Evolutionary conservation across 2,113 vertebrate genomes (phyloP).

Genomic region (Lepus americanus): DNA sequence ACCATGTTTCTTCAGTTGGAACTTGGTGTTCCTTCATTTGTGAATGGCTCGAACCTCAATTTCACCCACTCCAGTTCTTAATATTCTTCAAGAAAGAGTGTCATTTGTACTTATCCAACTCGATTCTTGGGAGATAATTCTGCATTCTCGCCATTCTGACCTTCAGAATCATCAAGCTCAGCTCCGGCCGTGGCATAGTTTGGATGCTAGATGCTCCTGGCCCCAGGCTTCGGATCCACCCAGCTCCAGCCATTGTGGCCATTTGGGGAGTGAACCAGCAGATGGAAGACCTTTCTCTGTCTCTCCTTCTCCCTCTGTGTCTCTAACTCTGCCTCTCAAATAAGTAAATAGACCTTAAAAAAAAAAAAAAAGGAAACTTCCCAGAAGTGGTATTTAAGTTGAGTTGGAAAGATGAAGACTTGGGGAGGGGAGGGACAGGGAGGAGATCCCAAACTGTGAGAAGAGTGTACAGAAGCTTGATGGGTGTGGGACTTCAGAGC

Average conservation of each 20-base stretch:
- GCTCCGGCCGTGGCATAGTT: too few species aligned
- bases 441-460: background rate
- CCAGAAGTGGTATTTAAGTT: background rate
- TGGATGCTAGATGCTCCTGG: too few species aligned
- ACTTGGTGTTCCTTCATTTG: slow-evolving; percentile 49
- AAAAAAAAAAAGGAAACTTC: background rate
- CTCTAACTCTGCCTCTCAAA: too few species aligned
- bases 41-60: background rate
- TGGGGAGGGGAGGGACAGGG: background rate
- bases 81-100: background rate
- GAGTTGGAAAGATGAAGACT: background rate
- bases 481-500: background rate
- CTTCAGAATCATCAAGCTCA: background rate
- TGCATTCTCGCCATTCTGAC: background rate
- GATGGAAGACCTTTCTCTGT: too few species aligned
- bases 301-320: too few species aligned
- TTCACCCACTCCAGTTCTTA: background rate
- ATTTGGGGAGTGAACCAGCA: too few species aligned
- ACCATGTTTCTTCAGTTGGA: slow-evolving; percentile 4
- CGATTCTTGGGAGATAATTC: background rate
- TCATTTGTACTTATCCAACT: background rate
- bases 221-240: background rate
- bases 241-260: background rate
- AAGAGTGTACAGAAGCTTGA: background rate
- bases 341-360: too few species aligned